Base-by-base conservation (phyloP, 2,888 invertebrate species). In the Thereva nobilitata region DNA sequence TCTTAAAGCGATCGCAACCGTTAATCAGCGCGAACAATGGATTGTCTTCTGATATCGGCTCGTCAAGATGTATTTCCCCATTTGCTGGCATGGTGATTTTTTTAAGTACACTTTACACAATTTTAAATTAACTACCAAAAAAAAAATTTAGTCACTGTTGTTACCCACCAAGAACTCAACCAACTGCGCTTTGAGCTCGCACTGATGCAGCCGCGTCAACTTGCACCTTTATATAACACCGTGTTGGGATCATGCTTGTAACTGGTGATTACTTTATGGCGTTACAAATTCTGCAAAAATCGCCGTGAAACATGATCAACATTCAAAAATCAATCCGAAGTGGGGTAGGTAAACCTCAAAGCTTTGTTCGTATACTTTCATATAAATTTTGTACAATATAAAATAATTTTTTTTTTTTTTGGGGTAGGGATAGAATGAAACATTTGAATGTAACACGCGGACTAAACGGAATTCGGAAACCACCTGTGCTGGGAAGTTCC, bases 141-240 rank as follows among this genome's bases (percentile, higher is more conserved):
- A 5, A 37, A 6, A 49, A 38, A 59, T 59, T 45, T 5, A 10
- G 35, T 23, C 35, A 34, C 41, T 40, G 8, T 41, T 42, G 38
- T 50, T 41, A 40, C 42, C 41, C 61, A 50, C 49, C 61, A 23
- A 23, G 23, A 23, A 23, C 42, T 56, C 61, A 52, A 94, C 93
- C 93, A 55, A 63, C 38, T 23, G 54, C 42, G 53, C 53, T 54
- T 44, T 66, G 44, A 44, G 53, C 42, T 63, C 38, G 55, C 61
- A 67, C 67, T 67, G 61, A 44, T 53, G 35, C 40, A 37, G 45
- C 35, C 12, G 34, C 37, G 53, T 54, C 40, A 54, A 38, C 37
- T 38, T 10, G 49, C 49, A 40, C 40, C 63, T 55, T 67, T 67
- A 63, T 67, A 67, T 67, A 67, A 61, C 47, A 47, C 47, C 45